phyloP scores from a whole-genome alignment of 2,113 vertebrate species.

The Poeciliopsis occidentalis region DNA sequence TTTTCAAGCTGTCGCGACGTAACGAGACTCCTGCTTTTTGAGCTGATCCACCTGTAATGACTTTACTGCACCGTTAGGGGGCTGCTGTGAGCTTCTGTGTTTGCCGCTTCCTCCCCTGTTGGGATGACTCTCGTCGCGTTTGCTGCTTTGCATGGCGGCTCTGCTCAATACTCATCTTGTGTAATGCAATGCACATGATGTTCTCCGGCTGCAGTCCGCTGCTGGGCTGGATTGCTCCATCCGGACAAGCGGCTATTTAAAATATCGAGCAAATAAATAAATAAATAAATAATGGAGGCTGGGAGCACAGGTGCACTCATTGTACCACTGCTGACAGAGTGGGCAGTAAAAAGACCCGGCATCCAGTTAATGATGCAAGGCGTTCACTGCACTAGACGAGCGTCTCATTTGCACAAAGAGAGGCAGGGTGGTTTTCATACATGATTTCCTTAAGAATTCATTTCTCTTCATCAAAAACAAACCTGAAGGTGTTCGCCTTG shows the following conservation, averaged over 20 bases:
- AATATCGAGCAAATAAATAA: no score
- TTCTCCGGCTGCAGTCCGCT: conserved; percentile 1
- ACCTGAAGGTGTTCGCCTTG: no score
- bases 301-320: no score
- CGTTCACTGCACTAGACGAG: no score
- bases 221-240: background rate
- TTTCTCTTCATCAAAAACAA: no score
- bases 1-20: background rate
- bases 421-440: no score
- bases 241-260: conserved; percentile 3
- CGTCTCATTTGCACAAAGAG: no score
- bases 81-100: conserved; percentile 28
- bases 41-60: conserved; percentile 26
- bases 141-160: background rate
- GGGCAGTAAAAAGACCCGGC: no score
- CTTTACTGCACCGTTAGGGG: conserved; percentile 40
- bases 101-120: conserved; percentile 1
- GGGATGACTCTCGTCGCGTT: background rate
- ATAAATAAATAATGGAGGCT: no score
- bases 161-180: background rate
- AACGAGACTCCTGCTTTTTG: background rate
- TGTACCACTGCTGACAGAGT: no score
- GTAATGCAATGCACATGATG: background rate
- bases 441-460: no score
- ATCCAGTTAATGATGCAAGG: no score